Percentiles rank a stretch among this genome's conserved stretches.
These are phyloP conservation scores for Tinamus guttatus DNA, from an alignment of 2,113 vertebrate genomes.

Conservation along the genomic window DNA sequence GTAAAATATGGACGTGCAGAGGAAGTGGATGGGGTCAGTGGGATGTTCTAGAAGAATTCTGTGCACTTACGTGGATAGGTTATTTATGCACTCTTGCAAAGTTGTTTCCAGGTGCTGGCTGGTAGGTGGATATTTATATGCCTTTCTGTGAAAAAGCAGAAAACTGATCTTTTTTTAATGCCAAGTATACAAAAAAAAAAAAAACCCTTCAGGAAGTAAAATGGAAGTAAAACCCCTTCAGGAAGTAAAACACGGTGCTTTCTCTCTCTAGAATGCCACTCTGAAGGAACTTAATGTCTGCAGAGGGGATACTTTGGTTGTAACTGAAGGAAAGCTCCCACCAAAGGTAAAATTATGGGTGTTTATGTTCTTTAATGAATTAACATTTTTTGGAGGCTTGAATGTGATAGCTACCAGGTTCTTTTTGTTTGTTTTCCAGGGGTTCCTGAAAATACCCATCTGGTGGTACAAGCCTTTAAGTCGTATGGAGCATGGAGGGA, in stretches of 20 bases:
- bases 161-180: neutral
- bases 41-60: neutral
- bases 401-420: neutral
- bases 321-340: conserved; percentile 88
- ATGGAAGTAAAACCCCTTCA: neutral
- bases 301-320: conserved; percentile 88
- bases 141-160: neutral
- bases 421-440: conserved; percentile 72
- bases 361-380: neutral
- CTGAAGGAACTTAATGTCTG: conserved; percentile 85
- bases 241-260: neutral
- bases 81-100: neutral
- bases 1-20: neutral
- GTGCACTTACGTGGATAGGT: neutral
- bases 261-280: conserved; percentile 82
- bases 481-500: neutral
- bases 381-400: neutral
- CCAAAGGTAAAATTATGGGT: conserved; percentile 78
- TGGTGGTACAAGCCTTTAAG: conserved; percentile 80
- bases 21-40: neutral
- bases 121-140: neutral
- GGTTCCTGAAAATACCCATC: conserved; percentile 87
- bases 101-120: neutral
- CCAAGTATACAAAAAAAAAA: neutral
- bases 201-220: neutral